A percentile compares a stretch with the other conserved stretches of the same genome.
These are phyloP conservation scores for Thryonomys swinderianus DNA, from an alignment of 2,113 vertebrate genomes.

Conservation along the genomic window DNA sequence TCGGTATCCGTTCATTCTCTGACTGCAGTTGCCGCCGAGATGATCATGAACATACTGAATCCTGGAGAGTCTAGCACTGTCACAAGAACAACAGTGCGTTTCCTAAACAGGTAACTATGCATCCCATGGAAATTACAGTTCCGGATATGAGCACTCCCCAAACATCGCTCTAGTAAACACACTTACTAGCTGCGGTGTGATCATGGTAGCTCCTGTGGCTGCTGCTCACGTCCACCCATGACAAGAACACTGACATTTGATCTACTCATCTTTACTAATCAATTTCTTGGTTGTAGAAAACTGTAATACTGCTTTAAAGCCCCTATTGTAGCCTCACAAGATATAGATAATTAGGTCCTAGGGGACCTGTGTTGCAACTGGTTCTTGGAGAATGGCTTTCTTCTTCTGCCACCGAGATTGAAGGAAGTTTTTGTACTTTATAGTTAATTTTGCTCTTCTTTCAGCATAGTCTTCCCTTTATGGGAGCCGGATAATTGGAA, in stretches of 20 bases:
- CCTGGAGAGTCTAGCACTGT: not conserved
- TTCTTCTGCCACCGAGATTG: slow-evolving; percentile 10
- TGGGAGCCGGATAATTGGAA: not conserved
- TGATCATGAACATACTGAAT: not conserved
- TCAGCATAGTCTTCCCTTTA: not conserved
- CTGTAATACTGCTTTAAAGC: slow-evolving; percentile 77
- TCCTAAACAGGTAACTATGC: not conserved
- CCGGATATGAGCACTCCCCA: not conserved
- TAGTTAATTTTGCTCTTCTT: slow-evolving; percentile 29
- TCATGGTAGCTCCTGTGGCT: not conserved
- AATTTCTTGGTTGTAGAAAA: slow-evolving; percentile 70
- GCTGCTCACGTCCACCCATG: not conserved
- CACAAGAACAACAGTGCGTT: not conserved
- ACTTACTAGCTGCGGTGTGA: not conserved
- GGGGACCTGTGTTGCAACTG: slow-evolving; percentile 72
- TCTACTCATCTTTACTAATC: slow-evolving; percentile 79
- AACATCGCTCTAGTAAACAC: not conserved
- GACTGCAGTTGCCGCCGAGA: not conserved
- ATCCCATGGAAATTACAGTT: not conserved
- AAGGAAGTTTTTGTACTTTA: slow-evolving; percentile 26
- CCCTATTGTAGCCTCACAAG: slow-evolving; percentile 78
- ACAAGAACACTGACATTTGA: slow-evolving; percentile 45
- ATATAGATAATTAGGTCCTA: slow-evolving; percentile 84
- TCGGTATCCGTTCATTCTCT: not conserved
- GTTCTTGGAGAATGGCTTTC: slow-evolving; percentile 34